phyloP scores from a whole-genome alignment of 2,113 vertebrate species.

The Podarcis muralis region DNA sequence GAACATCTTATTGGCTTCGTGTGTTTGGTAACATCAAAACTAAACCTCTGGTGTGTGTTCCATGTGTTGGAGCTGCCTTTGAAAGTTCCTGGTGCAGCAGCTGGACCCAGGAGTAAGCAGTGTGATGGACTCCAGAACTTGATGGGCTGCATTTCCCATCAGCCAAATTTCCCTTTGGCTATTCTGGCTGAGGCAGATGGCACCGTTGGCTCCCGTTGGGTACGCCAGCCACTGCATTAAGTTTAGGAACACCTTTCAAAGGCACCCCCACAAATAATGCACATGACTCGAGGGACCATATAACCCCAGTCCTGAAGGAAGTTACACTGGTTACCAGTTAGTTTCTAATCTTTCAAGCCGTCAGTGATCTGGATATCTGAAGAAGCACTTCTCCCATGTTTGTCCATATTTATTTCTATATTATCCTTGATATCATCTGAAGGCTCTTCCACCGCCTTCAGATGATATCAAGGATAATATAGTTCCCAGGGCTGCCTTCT shows the following conservation, averaged over 20 bases:
- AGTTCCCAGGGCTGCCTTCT: neutral
- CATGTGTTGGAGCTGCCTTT: neutral
- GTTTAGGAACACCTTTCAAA: no score
- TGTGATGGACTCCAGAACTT: no score
- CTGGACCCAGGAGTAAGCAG: no score
- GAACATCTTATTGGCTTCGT: neutral
- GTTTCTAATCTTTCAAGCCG: neutral
- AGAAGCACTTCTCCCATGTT: neutral
- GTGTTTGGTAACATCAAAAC: neutral
- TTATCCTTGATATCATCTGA: neutral
- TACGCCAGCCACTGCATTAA: no score
- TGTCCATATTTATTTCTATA: neutral
- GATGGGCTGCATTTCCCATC: no score
- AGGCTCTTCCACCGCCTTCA: neutral
- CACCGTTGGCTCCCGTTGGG: no score
- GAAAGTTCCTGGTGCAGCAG: neutral
- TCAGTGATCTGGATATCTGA: neutral
- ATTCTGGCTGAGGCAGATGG: no score
- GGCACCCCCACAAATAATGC: no score
- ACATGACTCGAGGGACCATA: neutral
- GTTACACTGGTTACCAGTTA: neutral
- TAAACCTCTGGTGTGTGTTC: neutral
- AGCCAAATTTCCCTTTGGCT: neutral
- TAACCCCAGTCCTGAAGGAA: neutral
- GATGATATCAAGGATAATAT: no score